Base-by-base conservation (phyloP, 2,888 invertebrate genomes). In the Halictus quadricinctus region DNA sequence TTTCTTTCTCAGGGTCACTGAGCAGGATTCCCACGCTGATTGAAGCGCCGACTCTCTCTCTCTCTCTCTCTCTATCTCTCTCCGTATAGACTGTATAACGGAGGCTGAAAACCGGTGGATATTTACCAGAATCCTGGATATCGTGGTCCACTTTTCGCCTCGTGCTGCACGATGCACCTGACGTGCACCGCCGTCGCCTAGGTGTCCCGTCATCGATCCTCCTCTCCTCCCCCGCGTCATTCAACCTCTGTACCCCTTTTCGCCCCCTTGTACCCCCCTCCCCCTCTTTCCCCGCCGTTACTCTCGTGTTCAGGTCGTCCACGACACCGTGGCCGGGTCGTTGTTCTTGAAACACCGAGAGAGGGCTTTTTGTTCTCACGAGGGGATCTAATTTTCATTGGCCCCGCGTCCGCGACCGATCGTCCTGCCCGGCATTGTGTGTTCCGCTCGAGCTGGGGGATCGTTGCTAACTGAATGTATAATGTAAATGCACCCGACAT, bases 21-120 rank as follows among this genome's bases (percentile, higher is more conserved):
- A 73, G 43, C 89, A 72, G 48, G 81, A 74, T 89, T 89, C 89
- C 85, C 88, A 89, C 87, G 88, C 84, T 88, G 87, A 89, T 88
- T 83, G 89, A 81, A 82, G 77, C 60, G 41, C 69, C 21, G 36
- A 54, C 54, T 21, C 21, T 54, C 54, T 54, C 3, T 54, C 8
- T 21, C 54, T 54, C 54, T 21, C 54, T 54, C 21, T 54, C 10
- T 21, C 54, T n/a, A 21, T 54, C 21, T 2, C 36, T 36, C 36
- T 36, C 36, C 36, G 75, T 58, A 79, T 84, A 88, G 10, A 54
- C 54, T n/a, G 8, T 60, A 60, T 60, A 60, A 87, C 88, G 88
- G 88, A 81, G 75, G 60, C 73, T 83, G 84, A 81, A 86, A 84
- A 85, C 79, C 79, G 64, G 81, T 87, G 72, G 36, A 72, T 72